Base-by-base conservation (phyloP, 2,113 vertebrate genomes). In the Gavialis gangeticus region DNA sequence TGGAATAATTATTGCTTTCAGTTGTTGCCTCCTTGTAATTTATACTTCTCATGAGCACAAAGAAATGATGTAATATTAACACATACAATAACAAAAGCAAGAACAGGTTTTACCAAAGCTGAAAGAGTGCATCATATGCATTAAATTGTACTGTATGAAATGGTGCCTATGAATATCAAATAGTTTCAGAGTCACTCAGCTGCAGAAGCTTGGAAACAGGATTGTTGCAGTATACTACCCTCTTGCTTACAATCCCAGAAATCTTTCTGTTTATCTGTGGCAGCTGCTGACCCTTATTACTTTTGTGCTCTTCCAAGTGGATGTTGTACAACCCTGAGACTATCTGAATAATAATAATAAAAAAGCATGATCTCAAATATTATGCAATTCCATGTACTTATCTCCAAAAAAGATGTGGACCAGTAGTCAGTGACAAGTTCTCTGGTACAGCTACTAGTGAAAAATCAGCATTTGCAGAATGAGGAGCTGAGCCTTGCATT, bases 231-330 rank as follows among this genome's bases (percentile, higher is more conserved):
- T 59, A 55, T 83, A 79, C 25, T 85, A 67, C 30, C 85, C 4
- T 46, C 96, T 93, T 92, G 55, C 78, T 25, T 37, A 87, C 2
- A 1, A 79, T 82, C 91, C 56, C 56, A 87, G 56, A 24, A 82
- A 58, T 82, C 46, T 87, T 83, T 84, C 77, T 71, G 62, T 76
- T 90, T 84, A 84, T 89, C 80, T 77, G 64, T 88, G 22, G 60
- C 80, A 91, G 58, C 69, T 95, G 85, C 85, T 96, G 91, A 89
- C 69, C 87, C 34, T 5, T 75, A 37, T 77, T 91, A 86, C 60
- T 86, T 93, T 84, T 79, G 82, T 59, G 59, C 62, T 88, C 94
- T 92, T 96, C 57, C 82, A 96, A 94, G 88, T 82, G 87, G 22
- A 37, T 93, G 91, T 83, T 91, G 57, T 69, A 18, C 83, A 87